Percentiles rank a stretch among this genome's conserved stretches.
Evolutionary conservation across 2,113 vertebrate genomes (phyloP).

Genomic region (Diadophis punctatus): DNA sequence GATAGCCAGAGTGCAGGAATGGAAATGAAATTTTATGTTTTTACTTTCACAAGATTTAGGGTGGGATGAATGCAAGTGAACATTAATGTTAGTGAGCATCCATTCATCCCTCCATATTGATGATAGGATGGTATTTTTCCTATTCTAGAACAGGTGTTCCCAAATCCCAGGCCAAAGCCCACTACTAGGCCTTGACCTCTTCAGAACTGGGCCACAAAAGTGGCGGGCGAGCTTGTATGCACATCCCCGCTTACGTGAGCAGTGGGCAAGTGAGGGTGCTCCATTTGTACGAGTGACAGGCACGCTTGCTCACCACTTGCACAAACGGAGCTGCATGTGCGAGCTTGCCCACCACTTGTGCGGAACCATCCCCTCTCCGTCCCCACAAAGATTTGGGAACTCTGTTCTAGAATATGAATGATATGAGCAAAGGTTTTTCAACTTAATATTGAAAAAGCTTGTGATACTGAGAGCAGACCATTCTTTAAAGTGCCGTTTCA

Average conservation of each 20-base stretch:
- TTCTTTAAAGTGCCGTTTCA: background rate
- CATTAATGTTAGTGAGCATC: background rate
- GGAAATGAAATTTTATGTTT: background rate
- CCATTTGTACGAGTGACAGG: too few species aligned
- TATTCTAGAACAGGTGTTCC: background rate
- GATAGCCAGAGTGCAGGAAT: background rate
- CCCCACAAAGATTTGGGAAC: background rate
- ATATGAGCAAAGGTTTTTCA: background rate
- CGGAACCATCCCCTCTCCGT: too few species aligned
- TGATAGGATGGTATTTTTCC: background rate
- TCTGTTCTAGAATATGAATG: background rate
- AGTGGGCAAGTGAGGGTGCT: too few species aligned
- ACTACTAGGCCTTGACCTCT: too few species aligned
- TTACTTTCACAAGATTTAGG: background rate
- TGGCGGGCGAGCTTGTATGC: too few species aligned
- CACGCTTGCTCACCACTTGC: too few species aligned
- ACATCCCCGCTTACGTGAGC: too few species aligned
- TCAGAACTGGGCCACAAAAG: too few species aligned
- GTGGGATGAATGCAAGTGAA: background rate
- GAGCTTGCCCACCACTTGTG: too few species aligned
- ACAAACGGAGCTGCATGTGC: too few species aligned
- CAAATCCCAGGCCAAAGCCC: too few species aligned
- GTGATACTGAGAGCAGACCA: background rate
- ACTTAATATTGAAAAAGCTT: background rate
- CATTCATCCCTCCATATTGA: background rate